Evolutionary conservation across 2,113 vertebrate genomes (phyloP).

Genomic region (Triplophysa rosa): DNA sequence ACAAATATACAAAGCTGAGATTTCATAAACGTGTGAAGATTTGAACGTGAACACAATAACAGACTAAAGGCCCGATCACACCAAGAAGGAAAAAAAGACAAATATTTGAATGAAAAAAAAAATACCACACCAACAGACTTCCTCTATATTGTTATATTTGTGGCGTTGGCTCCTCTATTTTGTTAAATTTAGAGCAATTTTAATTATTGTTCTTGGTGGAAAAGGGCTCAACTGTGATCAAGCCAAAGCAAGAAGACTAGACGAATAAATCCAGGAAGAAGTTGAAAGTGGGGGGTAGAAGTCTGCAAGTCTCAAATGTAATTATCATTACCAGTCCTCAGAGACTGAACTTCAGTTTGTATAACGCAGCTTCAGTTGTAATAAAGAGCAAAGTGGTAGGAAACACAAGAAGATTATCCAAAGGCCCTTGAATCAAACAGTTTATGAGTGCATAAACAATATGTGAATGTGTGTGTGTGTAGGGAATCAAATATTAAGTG

Average conservation of each 20-base stretch:
- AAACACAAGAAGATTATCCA: not conserved
- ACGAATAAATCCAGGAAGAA: not conserved
- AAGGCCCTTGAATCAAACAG: not conserved
- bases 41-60: no score
- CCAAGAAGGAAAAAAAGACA: no score
- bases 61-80: no score
- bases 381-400: slow-evolving; percentile 15
- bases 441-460: not conserved
- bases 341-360: not conserved
- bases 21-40: not conserved
- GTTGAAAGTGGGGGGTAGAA: slow-evolving; percentile 11
- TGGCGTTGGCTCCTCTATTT: no score
- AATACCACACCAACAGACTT: no score
- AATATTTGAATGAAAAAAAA: no score
- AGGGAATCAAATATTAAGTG: not conserved
- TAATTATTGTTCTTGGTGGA: no score
- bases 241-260: not conserved
- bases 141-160: no score
- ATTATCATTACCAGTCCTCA: slow-evolving; percentile 15
- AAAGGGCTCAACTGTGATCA: not conserved
- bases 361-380: not conserved
- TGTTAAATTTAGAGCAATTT: no score
- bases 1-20: not conserved
- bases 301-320: slow-evolving; percentile 19
- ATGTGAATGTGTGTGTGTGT: not conserved